These are phyloP conservation scores for Scleropages formosus DNA, from an alignment of 2,797 vertebrate species.

Conservation along the genomic window DNA sequence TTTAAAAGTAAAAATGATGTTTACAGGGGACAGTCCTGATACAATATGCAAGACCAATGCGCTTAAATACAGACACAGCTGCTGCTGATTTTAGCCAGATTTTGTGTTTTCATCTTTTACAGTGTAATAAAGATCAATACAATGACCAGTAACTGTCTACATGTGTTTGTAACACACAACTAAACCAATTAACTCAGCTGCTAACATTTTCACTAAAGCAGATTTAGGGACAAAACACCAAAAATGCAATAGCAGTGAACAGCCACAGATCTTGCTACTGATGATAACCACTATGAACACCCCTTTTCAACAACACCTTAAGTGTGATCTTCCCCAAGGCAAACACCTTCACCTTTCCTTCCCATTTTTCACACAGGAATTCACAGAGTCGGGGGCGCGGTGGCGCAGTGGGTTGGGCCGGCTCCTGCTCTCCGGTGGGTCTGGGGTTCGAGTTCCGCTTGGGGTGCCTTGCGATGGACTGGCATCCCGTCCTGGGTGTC, in stretches of 20 bases:
- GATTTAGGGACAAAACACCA: neutral
- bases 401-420: too few relatives aligned
- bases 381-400: too few relatives aligned
- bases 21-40: neutral
- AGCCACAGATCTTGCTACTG: neutral
- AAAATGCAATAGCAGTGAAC: neutral
- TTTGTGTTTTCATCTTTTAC: neutral
- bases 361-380: conserved; percentile 32
- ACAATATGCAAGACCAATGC: neutral
- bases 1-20: neutral
- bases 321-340: conserved; percentile 12
- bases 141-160: neutral
- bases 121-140: conserved; percentile 9
- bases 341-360: conserved; percentile 29
- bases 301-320: conserved; percentile 30
- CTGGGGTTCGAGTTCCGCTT: too few relatives aligned
- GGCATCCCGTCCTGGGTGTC: too few relatives aligned
- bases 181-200: neutral
- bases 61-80: neutral
- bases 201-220: conserved; percentile 5
- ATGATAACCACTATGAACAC: conserved; percentile 23
- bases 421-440: too few relatives aligned
- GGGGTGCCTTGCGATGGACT: too few relatives aligned
- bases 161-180: neutral
- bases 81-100: neutral